Base-by-base conservation (phyloP, 2,888 invertebrate species). In the Eurytoma adleriae region DNA sequence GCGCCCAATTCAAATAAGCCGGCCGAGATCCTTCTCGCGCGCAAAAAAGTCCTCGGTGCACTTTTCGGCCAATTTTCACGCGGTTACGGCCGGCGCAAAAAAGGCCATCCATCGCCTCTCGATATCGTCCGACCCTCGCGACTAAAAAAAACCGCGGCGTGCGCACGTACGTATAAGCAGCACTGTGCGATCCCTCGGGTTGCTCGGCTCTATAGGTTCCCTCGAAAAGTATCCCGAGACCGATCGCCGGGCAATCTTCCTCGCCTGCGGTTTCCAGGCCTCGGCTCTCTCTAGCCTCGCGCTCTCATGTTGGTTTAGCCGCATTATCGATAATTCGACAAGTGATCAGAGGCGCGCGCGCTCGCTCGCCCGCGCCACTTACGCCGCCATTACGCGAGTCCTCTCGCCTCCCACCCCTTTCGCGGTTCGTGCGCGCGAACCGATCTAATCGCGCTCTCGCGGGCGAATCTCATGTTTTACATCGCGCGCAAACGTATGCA, bases 241-340 rank as follows among this genome's bases (percentile, higher is more conserved):
- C 40, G 40, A 40, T 40, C 40, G 16, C 2, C 1, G 20, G 40
- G 24, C 64, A 71, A 74, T 79, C 69, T 57, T 85, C 85, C 83
- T 79, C 83, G 74, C 83, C 84, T 86, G 86, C 85, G 86, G 86
- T 86, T 86, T 86, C 83, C 83, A 27, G 24, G 66, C 24, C 73
- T 57, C 24, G 20, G 24, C 14, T 27, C 61, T 27, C 61, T 61
- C 27, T 24, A 7, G 61, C 24, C 5, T 24, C 24, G 61, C 20
- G 24, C 24, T 30, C 5, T 86, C 86, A 89, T 90, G 90, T 90
- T 90, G 89, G 89, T 90, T 90, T 90, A 90, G 87, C 86, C 85
- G 87, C 87, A 90, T 89, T 90, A 90, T 87, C 89, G 90, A 89
- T 90, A 90, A 90, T 90, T 90, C 88, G 89, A 90, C 88, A 88